A percentile compares a stretch with the other conserved stretches of the same genome.
phyloP scores from a whole-genome alignment of 37 sponge, comb jelly and placozoan species.

The Cladorhizidae sp. region DNA sequence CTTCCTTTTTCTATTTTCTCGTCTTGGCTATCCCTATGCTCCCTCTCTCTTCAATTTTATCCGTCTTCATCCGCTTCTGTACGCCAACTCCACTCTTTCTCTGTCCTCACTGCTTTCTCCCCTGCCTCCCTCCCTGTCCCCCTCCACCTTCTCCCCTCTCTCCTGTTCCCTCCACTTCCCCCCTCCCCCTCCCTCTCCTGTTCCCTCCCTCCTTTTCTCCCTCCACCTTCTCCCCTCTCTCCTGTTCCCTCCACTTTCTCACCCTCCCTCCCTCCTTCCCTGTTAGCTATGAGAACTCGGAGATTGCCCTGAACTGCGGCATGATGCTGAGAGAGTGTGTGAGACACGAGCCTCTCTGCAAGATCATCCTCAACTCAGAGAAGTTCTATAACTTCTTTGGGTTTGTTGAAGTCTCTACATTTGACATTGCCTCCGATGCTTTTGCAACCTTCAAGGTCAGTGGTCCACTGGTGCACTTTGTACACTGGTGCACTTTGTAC shows the following conservation, averaged over 20 bases:
- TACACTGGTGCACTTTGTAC: too few relatives aligned
- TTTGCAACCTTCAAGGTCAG: constrained; percentile 91
- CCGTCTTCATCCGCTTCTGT: too few relatives aligned
- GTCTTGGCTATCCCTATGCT: too few relatives aligned
- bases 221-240: neutral
- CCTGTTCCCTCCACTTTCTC: neutral
- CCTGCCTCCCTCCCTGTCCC: too few relatives aligned
- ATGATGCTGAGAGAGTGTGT: constrained; percentile 96
- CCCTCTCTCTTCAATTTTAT: too few relatives aligned
- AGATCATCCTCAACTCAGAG: constrained; percentile 76
- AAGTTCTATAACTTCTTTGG: constrained; percentile 86
- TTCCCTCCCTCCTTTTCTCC: neutral
- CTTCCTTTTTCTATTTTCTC: too few relatives aligned
- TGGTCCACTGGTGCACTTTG: neutral
- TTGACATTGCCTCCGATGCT: constrained; percentile 98
- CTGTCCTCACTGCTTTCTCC: too few relatives aligned
- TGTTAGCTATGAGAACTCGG: constrained; percentile 93
- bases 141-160: neutral
- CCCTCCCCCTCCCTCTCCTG: neutral
- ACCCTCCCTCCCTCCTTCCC: constrained; percentile 18
- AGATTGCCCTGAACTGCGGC: constrained; percentile 96
- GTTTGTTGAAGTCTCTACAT: constrained; percentile 94
- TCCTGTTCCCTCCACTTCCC: neutral
- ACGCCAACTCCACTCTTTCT: too few relatives aligned
- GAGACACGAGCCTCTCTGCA: constrained; percentile 87